These are phyloP conservation scores for Teleogryllus oceanicus DNA, from an alignment of 2,888 invertebrate genomes.

Conservation along the genomic window DNA sequence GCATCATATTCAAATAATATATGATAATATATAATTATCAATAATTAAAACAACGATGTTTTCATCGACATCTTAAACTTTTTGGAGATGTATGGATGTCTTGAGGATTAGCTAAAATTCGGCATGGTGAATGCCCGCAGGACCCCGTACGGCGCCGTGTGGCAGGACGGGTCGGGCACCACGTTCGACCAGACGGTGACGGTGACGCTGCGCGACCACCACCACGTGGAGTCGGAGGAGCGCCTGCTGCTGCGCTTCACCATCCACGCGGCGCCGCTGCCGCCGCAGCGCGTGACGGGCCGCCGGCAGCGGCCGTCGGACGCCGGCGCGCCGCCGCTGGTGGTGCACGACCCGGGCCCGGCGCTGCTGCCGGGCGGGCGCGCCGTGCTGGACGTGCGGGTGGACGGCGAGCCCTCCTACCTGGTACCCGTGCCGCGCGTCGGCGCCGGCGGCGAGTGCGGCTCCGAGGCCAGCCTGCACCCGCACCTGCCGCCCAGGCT, in stretches of 20 bases:
- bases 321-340: neutral
- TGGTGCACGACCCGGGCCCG: no score
- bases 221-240: neutral
- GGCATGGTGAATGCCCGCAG: no score
- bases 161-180: neutral
- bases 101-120: no score
- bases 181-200: neutral
- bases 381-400: no score
- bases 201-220: slow-evolving; percentile 1
- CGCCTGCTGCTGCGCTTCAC: neutral
- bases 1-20: no score
- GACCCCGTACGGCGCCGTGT: neutral
- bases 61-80: no score
- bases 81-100: no score
- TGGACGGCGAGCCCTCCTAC: neutral
- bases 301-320: neutral
- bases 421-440: neutral
- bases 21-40: no score
- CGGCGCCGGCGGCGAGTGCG: neutral
- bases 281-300: neutral
- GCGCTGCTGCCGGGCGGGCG: no score
- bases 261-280: neutral
- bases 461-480: neutral
- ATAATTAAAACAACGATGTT: no score
- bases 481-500: neutral